A percentile compares a stretch with the other conserved stretches of the same genome.
Conservation (phyloP, 1,140 invertebrate species). For the Drosophila tristis region DNA sequence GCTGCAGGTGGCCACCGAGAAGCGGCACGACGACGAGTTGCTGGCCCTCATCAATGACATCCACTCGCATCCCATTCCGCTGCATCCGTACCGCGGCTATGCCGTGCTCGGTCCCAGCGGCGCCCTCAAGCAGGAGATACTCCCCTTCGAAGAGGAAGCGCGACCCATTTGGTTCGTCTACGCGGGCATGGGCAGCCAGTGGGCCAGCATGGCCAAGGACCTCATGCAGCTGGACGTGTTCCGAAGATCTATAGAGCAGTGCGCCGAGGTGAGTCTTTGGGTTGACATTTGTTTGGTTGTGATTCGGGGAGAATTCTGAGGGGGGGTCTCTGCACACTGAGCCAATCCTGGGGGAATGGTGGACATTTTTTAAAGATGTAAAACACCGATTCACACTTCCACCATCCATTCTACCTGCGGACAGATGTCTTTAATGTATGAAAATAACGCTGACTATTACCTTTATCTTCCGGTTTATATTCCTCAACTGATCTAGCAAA, state of each 20-base stretch:
- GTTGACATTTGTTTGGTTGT: no score
- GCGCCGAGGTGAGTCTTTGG: slow-evolving; percentile 85
- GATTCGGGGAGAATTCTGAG: no score
- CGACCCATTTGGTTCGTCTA: slow-evolving; percentile 97
- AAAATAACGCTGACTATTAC: no score
- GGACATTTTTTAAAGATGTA: no score
- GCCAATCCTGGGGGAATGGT: no score
- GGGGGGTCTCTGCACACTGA: no score
- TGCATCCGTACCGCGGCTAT: slow-evolving; percentile 92
- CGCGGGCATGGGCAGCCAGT: slow-evolving; percentile 98
- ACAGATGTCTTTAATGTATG: no score
- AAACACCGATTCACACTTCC: no score
- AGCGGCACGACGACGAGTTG: slow-evolving; percentile 90
- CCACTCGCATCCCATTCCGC: slow-evolving; percentile 87
- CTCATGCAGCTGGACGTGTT: slow-evolving; percentile 93
- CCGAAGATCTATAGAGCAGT: slow-evolving; percentile 90
- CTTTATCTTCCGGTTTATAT: no score
- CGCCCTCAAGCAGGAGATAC: slow-evolving; percentile 73
- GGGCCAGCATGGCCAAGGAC: slow-evolving; percentile 95
- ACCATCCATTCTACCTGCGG: no score
- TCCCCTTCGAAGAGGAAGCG: slow-evolving; percentile 85
- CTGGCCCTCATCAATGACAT: slow-evolving; percentile 91
- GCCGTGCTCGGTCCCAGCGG: slow-evolving; percentile 86
- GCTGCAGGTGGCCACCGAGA: slow-evolving; percentile 87
- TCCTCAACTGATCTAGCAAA: no score